Conservation (phyloP, 2,113 vertebrate genomes). For the Dasypus novemcinctus region DNA sequence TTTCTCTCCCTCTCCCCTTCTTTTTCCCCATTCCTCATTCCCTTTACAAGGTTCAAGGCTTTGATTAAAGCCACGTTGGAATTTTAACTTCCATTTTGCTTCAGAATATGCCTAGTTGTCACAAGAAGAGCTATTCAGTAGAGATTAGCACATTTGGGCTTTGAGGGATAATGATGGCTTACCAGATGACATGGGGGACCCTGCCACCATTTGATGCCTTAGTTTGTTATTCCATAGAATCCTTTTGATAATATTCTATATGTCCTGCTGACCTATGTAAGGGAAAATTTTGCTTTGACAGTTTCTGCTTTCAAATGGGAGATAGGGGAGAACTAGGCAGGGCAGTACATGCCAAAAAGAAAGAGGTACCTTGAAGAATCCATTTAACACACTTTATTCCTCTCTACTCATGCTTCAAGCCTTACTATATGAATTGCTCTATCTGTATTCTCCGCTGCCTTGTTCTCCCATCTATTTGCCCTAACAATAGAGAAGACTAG, state of each 20-base stretch:
- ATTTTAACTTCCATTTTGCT: conserved; percentile 31
- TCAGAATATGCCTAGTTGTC: neutral
- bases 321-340: neutral
- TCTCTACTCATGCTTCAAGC: neutral
- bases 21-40: neutral
- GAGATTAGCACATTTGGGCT: neutral
- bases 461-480: neutral
- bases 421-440: neutral
- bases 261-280: neutral
- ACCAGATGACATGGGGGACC: neutral
- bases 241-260: neutral
- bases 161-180: neutral
- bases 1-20: neutral
- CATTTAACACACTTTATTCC: neutral
- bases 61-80: neutral
- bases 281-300: neutral
- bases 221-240: neutral
- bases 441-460: neutral
- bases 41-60: neutral
- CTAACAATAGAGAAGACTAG: neutral
- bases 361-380: neutral
- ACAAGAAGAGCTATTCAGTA: neutral
- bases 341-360: neutral
- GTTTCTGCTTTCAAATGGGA: neutral
- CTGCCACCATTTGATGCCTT: neutral